A percentile compares a stretch with the other conserved stretches of the same genome.
phyloP scores from a whole-genome alignment of 2,888 invertebrate genomes.

The Boloria euphrosyne region DNA sequence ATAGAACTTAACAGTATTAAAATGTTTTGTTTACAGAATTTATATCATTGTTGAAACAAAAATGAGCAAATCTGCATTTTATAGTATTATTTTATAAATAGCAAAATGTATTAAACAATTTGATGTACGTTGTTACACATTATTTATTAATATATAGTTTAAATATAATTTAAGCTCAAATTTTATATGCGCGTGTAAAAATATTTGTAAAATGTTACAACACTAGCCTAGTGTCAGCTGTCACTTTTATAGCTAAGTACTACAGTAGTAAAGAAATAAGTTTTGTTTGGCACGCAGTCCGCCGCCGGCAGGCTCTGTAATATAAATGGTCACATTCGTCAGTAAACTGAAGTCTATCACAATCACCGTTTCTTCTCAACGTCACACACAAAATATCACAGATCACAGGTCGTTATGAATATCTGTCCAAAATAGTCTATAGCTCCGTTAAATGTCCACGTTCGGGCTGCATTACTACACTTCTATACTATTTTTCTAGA shows the following conservation, averaged over 20 bases:
- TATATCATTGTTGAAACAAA: not conserved
- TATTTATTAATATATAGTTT: not conserved
- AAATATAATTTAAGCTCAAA: conserved; percentile 4
- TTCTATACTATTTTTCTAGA: conserved; percentile 20
- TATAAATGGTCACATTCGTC: conserved; percentile 73
- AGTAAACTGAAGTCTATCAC: conserved; percentile 52
- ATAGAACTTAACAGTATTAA: too few relatives aligned
- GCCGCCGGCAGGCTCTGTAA: conserved; percentile 69
- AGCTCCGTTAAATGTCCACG: conserved; percentile 34
- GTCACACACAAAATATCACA: conserved; percentile 50
- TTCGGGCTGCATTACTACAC: conserved; percentile 21
- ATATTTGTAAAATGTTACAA: too few relatives aligned
- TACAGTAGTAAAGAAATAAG: conserved; percentile 23
- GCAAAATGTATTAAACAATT: not conserved
- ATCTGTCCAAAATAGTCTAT: conserved; percentile 37
- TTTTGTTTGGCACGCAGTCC: conserved; percentile 65
- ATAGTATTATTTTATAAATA: not conserved
- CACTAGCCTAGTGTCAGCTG: too few relatives aligned
- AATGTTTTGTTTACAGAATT: conserved; percentile 1
- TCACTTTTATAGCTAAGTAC: not conserved
- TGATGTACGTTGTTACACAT: not conserved
- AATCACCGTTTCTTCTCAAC: conserved; percentile 57
- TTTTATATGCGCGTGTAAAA: not conserved
- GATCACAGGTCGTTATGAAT: conserved; percentile 50
- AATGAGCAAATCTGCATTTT: not conserved